A percentile compares a stretch with the other conserved stretches of the same genome.
Conservation (phyloP, 2,113 vertebrate genomes). For the Leptosomus discolor region DNA sequence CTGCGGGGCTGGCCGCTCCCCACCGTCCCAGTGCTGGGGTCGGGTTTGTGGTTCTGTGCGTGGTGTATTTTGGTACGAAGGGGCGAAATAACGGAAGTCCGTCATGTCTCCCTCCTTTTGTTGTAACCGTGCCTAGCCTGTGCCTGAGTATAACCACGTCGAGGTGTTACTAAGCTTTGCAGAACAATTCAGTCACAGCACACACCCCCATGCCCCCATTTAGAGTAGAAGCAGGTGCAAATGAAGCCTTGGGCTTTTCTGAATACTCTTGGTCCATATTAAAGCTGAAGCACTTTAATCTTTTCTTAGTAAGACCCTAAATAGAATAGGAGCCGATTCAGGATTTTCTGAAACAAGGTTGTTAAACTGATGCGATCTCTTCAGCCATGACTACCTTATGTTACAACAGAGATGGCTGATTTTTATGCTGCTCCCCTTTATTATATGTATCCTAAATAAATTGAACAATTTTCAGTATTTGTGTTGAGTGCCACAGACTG, state of each 20-base stretch:
- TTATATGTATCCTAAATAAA: not conserved
- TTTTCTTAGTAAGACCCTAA: not conserved
- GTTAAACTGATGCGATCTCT: not conserved
- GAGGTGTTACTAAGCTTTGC: not conserved
- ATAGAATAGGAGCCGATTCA: not conserved
- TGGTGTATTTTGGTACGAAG: not conserved
- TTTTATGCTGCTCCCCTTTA: not conserved
- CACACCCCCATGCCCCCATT: rapidly evolving
- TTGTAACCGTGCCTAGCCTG: not conserved
- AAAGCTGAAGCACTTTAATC: not conserved
- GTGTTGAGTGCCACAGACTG: not conserved
- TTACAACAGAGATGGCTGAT: not conserved
- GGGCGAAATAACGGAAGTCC: not conserved
- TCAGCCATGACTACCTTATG: not conserved
- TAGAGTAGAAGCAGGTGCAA: not conserved
- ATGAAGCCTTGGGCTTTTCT: not conserved
- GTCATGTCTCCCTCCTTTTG: rapidly evolving
- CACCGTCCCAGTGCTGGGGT: rapidly evolving
- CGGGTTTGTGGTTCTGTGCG: rapidly evolving
- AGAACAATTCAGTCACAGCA: not conserved
- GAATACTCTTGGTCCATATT: not conserved
- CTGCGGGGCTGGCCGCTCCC: not conserved
- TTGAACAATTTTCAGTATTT: not conserved
- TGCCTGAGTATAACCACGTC: rapidly evolving
- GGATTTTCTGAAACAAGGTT: not conserved